Evolutionary conservation across 1,140 invertebrate species (phyloP).

Genomic region (Vollenhovia emeryi): DNA sequence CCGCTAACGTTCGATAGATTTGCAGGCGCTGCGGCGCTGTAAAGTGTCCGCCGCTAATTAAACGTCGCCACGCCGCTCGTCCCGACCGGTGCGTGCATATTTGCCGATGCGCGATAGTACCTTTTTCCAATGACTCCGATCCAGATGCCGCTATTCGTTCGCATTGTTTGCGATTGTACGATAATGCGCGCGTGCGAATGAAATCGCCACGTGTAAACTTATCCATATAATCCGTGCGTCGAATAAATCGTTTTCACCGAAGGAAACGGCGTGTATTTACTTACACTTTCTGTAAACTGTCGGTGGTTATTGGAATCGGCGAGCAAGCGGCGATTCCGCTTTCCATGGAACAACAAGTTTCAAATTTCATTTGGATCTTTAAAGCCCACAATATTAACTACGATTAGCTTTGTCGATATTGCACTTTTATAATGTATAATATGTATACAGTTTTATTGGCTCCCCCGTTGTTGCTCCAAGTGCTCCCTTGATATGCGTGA

Average conservation of each 20-base stretch:
- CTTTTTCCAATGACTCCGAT: background rate
- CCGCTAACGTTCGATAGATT: slow-evolving; percentile 71
- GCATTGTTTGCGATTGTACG: slow-evolving; percentile 15
- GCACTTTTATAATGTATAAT: background rate
- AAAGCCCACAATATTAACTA: background rate
- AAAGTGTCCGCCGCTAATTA: slow-evolving; percentile 68
- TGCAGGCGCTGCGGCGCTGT: slow-evolving; percentile 34
- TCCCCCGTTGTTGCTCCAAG: background rate
- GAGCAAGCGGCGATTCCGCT: background rate
- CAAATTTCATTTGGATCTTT: background rate
- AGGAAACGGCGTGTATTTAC: background rate
- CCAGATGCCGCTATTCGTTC: slow-evolving; percentile 7
- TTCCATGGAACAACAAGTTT: background rate
- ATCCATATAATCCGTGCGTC: background rate
- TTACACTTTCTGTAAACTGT: background rate
- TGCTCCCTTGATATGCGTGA: background rate
- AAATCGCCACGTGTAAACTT: background rate
- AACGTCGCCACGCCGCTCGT: slow-evolving; percentile 53
- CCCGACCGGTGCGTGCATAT: slow-evolving; percentile 17
- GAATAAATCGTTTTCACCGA: slow-evolving; percentile 9
- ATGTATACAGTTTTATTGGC: background rate
- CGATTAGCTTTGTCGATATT: background rate
- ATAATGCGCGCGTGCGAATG: background rate
- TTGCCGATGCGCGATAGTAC: background rate
- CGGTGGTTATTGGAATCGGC: background rate